Evolutionary conservation across 2,113 vertebrate genomes (phyloP).

Genomic region (Megatriorchis doriae): DNA sequence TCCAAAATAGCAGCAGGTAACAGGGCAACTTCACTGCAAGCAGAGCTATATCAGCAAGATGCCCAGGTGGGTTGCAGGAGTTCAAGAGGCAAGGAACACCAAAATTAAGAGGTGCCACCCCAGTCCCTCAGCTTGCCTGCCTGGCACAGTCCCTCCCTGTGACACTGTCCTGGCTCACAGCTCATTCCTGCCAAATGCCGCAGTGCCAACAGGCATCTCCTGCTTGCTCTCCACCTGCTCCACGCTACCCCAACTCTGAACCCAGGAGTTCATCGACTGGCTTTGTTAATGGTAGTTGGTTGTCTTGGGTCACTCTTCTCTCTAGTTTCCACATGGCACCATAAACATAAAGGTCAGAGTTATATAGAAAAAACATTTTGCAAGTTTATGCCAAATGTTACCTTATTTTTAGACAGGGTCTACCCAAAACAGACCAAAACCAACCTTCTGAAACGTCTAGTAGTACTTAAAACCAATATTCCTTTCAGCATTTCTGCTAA

Average conservation of each 20-base stretch:
- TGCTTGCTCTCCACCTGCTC: not conserved
- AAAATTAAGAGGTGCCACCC: not conserved
- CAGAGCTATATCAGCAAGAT: not conserved
- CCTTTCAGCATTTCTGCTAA: not conserved
- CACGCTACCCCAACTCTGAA: not conserved
- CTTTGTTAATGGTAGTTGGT: rapidly evolving
- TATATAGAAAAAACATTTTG: not conserved
- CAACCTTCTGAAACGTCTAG: not conserved
- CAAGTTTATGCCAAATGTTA: not conserved
- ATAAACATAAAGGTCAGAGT: not conserved
- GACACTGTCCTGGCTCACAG: not conserved
- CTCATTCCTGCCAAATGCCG: rapidly evolving
- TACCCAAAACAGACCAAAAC: not conserved
- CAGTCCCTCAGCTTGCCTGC: not conserved
- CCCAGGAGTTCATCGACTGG: too few species aligned
- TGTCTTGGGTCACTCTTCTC: rapidly evolving
- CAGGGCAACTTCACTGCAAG: not conserved
- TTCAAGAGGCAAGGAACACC: not conserved
- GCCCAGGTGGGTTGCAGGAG: not conserved
- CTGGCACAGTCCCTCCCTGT: not conserved
- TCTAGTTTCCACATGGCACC: not conserved
- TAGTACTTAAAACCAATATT: not conserved
- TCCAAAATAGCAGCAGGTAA: not conserved
- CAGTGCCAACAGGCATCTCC: rapidly evolving
- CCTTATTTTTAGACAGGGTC: rapidly evolving